Conservation (phyloP, 2,113 vertebrate species). For the Sylvietta virens region DNA sequence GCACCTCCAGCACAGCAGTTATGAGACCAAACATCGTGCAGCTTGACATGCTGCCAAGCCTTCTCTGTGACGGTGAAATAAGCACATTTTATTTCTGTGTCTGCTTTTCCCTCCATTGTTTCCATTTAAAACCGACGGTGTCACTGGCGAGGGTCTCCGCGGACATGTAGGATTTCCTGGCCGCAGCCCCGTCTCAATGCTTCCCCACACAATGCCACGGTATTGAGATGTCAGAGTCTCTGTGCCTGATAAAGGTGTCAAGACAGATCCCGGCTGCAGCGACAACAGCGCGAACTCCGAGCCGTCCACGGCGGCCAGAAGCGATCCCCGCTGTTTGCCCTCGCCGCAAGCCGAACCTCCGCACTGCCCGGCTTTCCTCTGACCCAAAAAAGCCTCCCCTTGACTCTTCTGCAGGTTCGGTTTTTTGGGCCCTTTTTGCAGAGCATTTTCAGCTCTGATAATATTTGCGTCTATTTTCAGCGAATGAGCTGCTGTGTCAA, state of each 20-base stretch:
- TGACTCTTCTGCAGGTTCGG: too few species aligned
- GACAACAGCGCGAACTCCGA: neutral
- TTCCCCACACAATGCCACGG: constrained; percentile 3
- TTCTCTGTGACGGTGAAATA: neutral
- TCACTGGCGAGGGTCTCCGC: neutral
- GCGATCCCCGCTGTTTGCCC: neutral
- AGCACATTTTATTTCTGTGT: neutral
- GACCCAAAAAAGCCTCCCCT: neutral
- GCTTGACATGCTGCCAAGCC: neutral
- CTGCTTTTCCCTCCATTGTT: neutral
- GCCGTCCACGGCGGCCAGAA: neutral
- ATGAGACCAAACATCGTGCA: neutral
- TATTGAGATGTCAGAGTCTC: constrained; percentile 59
- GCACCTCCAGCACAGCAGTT: neutral
- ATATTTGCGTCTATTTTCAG: neutral
- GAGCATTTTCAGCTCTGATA: neutral
- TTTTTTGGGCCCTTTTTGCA: neutral
- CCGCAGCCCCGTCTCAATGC: neutral
- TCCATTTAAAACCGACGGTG: neutral
- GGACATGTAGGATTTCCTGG: constrained; percentile 44
- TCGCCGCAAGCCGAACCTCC: neutral
- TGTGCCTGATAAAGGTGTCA: constrained; percentile 51
- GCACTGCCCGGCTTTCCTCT: neutral
- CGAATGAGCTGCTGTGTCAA: neutral
- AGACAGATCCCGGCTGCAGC: neutral